Conservation (phyloP, 1,140 invertebrate genomes). For the Ganaspis sp. region DNA sequence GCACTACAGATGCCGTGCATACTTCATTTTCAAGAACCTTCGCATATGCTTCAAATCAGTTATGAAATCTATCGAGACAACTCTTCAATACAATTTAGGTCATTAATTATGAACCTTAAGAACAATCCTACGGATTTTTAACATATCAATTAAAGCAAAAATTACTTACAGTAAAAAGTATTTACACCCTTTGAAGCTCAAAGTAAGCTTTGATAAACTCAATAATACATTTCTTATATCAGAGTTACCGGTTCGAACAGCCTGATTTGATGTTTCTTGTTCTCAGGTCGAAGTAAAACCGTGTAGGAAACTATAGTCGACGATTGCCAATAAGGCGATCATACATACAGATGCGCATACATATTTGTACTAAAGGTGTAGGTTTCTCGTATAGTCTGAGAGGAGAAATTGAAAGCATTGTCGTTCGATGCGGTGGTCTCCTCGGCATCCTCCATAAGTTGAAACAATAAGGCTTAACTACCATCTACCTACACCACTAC, state of each 20-base stretch:
- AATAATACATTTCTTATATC: too few relatives aligned
- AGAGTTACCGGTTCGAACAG: too few relatives aligned
- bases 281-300: background rate
- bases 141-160: background rate
- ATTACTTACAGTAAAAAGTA: too few relatives aligned
- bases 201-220: too few relatives aligned
- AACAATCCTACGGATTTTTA: conserved; percentile 18
- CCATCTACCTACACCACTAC: conserved; percentile 44
- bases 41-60: conserved; percentile 72
- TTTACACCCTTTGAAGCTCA: too few relatives aligned
- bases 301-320: conserved; percentile 45
- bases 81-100: conserved; percentile 19
- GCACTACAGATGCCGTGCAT: conserved; percentile 69
- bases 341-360: background rate
- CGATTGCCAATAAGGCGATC: conserved; percentile 1
- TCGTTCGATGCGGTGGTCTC: conserved; percentile 55
- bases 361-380: conserved; percentile 8
- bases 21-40: conserved; percentile 58
- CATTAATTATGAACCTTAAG: background rate
- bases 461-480: conserved; percentile 71
- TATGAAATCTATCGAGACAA: conserved; percentile 59
- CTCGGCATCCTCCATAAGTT: conserved; percentile 57
- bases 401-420: conserved; percentile 55
- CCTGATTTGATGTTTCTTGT: background rate
- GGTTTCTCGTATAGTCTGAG: conserved; percentile 32